Evolutionary conservation across 2,888 invertebrate species (phyloP).

Genomic region (Xestoiulus laeticollis): DNA sequence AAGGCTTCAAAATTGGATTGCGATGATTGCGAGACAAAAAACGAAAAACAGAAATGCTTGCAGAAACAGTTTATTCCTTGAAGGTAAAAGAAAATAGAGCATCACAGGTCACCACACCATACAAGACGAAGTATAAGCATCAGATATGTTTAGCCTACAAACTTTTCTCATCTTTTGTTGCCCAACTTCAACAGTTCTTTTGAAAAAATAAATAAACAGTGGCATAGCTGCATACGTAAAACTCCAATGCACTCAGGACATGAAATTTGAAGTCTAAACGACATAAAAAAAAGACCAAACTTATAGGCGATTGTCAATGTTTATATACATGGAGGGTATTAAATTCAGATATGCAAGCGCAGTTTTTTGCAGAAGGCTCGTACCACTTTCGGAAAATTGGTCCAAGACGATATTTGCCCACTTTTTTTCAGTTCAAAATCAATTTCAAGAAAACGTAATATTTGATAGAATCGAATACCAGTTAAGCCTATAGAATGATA

Average conservation of each 20-base stretch:
- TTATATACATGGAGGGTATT: background rate
- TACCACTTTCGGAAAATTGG: background rate
- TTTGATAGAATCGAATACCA: background rate
- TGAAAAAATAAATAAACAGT: background rate
- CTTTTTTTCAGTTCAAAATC: background rate
- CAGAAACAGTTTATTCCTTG: background rate
- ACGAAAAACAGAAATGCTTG: background rate
- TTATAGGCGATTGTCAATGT: background rate
- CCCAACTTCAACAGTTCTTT: background rate
- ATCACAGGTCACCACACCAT: background rate
- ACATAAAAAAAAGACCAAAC: background rate
- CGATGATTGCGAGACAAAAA: background rate
- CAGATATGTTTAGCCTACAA: background rate
- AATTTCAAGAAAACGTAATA: background rate
- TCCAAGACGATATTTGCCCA: background rate
- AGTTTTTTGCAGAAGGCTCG: background rate
- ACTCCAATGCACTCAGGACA: background rate
- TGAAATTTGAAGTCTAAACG: background rate
- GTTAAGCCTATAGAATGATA: background rate
- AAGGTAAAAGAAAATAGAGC: background rate
- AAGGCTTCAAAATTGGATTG: slow-evolving; percentile 9
- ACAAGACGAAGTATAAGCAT: background rate
- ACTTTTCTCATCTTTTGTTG: background rate
- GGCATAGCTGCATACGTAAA: background rate
- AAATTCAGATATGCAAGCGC: slow-evolving; percentile 4